Base-by-base conservation (phyloP, 2,113 vertebrate genomes). In the Hiodon tergisus region DNA sequence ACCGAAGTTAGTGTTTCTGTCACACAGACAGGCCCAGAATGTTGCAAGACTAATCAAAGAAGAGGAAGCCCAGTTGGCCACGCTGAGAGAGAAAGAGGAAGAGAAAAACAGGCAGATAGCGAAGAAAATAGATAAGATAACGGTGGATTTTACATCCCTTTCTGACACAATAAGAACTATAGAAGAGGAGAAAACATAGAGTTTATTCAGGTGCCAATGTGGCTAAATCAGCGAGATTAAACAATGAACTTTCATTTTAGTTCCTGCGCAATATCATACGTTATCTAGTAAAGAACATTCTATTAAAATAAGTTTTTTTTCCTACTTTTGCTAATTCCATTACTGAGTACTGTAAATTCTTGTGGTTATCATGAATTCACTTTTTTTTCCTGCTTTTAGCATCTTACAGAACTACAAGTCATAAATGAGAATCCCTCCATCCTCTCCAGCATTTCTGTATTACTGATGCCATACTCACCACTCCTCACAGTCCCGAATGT, bases 371-470 rank as follows among this genome's bases (percentile, higher is more conserved):
- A 66, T 17, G 17, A 8, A 11, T 58, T 65, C 8, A 6, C 46
- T 67, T 57, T 59, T 16, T 55, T 31, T 67, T 47, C 46, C 50
- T n/a, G n/a, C n/a, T n/a, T n/a, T n/a, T n/a, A n/a, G n/a, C n/a
- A 53, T 67, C 46, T 54, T 47, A 4, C 65, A 75, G 73, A 75
- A 75, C 65, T 68, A 67, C 73, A 75, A 75, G 54, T 9, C 53
- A 48, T 75, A 75, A 1, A 53, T 67, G 62, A 47, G 57, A 17
- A 4, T 14, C 6, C 5, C 3, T 13, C 55, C 11, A 50, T 7
- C 60, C 10, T 7, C 14, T 0, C 14, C n/a, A 58, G 4, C 31
- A 59, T 31, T 59, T 6, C 17, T 16, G 65, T 68, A 70, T 10
- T 10, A 65, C 7, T n/a, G n/a, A n/a, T n/a, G 47, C 31, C 11